Evolutionary conservation across 2,888 invertebrate genomes (phyloP).

Genomic region (Eumacrocentrus americanus): DNA sequence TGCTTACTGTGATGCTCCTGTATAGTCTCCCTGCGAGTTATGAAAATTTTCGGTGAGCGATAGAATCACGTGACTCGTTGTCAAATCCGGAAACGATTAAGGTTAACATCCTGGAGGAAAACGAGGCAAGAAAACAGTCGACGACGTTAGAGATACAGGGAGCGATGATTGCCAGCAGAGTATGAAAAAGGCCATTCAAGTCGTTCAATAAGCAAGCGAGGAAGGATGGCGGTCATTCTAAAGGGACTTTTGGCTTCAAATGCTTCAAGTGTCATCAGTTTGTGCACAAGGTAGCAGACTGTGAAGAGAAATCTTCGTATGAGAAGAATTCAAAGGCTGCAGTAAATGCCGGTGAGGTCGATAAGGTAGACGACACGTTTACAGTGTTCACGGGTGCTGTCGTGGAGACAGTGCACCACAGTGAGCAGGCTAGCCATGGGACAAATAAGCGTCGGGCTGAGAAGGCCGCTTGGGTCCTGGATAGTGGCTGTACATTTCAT

Average conservation of each 20-base stretch:
- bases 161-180: neutral
- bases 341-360: no score
- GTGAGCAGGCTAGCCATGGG: no score
- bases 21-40: neutral
- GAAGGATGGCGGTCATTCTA: no score
- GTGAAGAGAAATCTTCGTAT: neutral
- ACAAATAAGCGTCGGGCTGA: no score
- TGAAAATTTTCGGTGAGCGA: no score
- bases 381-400: neutral
- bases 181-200: neutral
- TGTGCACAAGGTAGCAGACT: neutral
- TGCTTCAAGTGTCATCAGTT: neutral
- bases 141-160: no score
- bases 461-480: neutral
- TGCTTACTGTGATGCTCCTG: neutral
- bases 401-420: neutral
- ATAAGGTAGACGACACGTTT: neutral
- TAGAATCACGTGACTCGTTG: no score
- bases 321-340: no score
- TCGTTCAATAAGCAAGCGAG: no score
- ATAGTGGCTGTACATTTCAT: neutral
- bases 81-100: no score
- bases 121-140: no score
- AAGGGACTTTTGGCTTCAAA: neutral
- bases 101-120: no score